phyloP scores from a whole-genome alignment of 2,797 vertebrate genomes.

The Phoebastria nigripes region DNA sequence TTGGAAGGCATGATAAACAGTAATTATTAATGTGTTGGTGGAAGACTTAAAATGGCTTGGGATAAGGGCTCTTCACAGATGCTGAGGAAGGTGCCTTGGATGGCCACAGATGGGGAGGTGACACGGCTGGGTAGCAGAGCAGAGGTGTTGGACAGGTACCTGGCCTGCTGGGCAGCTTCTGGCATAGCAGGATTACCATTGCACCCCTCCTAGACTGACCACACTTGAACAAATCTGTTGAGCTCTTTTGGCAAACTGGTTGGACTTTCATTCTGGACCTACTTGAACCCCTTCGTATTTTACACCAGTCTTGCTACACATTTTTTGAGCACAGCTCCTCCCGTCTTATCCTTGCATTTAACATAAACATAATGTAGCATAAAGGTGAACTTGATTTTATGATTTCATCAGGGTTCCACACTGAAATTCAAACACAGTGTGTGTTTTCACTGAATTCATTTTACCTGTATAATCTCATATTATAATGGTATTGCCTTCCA shows the following conservation, averaged over 20 bases:
- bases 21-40: neutral
- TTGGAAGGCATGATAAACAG: neutral
- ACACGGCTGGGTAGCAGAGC: fast-evolving
- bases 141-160: neutral
- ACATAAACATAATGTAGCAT: neutral
- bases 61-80: neutral
- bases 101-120: fast-evolving
- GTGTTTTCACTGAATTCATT: conserved; percentile 36
- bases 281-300: neutral
- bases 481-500: conserved; percentile 32
- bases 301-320: neutral
- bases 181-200: neutral
- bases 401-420: neutral
- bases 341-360: neutral
- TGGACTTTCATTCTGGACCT: neutral
- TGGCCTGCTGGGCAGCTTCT: neutral
- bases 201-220: neutral
- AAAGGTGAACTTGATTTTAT: conserved; percentile 34
- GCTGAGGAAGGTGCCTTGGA: neutral
- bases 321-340: neutral
- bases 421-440: neutral
- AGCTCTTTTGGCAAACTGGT: neutral
- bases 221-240: neutral
- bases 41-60: neutral
- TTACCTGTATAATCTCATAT: conserved; percentile 44